A percentile compares a stretch with the other conserved stretches of the same genome.
These are phyloP conservation scores for Brachyptera putata DNA, from an alignment of 2,888 invertebrate species.

Conservation along the genomic window DNA sequence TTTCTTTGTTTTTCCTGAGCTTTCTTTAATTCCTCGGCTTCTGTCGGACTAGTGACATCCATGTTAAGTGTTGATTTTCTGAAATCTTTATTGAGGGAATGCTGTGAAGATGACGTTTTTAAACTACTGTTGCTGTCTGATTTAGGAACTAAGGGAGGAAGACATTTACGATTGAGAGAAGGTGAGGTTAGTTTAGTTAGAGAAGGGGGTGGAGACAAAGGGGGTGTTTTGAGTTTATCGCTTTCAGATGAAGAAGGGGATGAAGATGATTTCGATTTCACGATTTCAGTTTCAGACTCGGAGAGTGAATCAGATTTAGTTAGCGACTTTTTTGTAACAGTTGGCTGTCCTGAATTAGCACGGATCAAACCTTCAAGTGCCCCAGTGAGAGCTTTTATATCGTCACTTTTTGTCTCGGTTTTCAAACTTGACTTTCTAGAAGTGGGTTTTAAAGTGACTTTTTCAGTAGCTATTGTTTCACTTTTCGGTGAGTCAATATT, in stretches of 20 bases:
- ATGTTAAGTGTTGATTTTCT: constrained; percentile 70
- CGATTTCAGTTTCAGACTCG: neutral
- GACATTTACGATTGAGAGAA: constrained; percentile 20
- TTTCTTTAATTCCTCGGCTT: constrained; percentile 44
- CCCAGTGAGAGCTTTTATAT: neutral
- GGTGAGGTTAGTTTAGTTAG: constrained; percentile 24
- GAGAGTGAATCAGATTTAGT: neutral
- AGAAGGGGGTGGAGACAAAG: constrained; percentile 18
- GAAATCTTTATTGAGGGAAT: constrained; percentile 60
- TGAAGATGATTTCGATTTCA: neutral
- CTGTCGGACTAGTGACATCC: constrained; percentile 44
- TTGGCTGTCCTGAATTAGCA: neutral
- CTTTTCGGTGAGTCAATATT: no score
- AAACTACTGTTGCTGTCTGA: constrained; percentile 42
- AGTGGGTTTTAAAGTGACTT: no score
- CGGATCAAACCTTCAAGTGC: neutral
- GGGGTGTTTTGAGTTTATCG: neutral
- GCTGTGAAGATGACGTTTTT: constrained; percentile 23
- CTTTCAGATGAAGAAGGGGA: neutral
- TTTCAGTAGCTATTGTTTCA: no score
- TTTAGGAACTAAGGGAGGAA: constrained; percentile 52
- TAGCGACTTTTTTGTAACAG: neutral
- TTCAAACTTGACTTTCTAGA: no score
- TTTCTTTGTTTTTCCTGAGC: constrained; percentile 32
- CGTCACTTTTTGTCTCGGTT: no score